Conservation (phyloP, 1,140 invertebrate genomes). For the Brachionus paranguensis region DNA sequence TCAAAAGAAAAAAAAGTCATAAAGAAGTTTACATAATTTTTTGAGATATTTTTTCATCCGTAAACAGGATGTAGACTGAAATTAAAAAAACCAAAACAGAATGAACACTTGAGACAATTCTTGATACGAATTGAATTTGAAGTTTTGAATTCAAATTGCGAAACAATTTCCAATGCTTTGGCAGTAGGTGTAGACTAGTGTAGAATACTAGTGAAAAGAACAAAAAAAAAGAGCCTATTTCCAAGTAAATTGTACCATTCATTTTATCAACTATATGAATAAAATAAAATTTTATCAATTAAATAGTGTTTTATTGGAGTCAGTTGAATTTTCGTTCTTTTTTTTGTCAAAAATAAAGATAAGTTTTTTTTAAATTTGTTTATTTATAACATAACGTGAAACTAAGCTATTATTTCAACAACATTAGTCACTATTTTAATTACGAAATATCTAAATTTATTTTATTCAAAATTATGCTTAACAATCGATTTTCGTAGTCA, state of each 20-base stretch:
- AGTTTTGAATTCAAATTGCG: not conserved
- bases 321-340: not conserved
- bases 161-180: not conserved
- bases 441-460: not conserved
- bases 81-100: not conserved
- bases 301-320: not conserved
- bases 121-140: not conserved
- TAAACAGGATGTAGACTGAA: not conserved
- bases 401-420: not conserved
- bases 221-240: not conserved
- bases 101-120: not conserved
- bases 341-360: not conserved
- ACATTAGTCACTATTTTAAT: not conserved
- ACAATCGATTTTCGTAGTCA: not conserved
- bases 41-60: not conserved
- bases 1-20: not conserved
- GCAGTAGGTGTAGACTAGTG: not conserved
- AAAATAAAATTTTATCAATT: not conserved
- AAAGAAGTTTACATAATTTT: not conserved
- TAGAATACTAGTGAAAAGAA: not conserved
- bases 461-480: not conserved
- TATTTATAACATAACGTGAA: not conserved
- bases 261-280: not conserved
- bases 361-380: not conserved
- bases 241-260: not conserved